phyloP scores from a whole-genome alignment of 2,797 vertebrate species.

The Pangasius mekongensis region DNA sequence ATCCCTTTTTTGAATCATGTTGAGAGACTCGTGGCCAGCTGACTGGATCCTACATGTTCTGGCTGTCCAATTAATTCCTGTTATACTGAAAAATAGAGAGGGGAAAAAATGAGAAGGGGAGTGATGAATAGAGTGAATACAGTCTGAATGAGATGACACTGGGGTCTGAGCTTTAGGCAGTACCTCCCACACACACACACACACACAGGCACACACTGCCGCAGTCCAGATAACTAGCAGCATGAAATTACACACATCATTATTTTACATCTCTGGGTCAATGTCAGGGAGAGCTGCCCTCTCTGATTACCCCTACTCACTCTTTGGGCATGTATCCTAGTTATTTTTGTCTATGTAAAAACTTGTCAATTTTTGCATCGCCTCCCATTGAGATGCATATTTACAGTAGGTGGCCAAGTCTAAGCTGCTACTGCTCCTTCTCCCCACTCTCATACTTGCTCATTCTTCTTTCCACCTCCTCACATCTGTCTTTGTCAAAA shows the following conservation, averaged over 20 bases:
- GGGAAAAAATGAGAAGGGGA: slow-evolving; percentile 18
- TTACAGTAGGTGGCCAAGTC: slow-evolving; percentile 28
- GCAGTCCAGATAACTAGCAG: slow-evolving; percentile 42
- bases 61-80: slow-evolving; percentile 35
- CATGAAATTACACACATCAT: slow-evolving; percentile 56
- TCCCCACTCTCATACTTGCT: slow-evolving; percentile 24
- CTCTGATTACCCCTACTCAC: slow-evolving; percentile 32
- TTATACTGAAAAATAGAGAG: slow-evolving; percentile 32
- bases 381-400: slow-evolving; percentile 19
- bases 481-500: slow-evolving; percentile 58
- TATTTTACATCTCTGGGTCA: slow-evolving; percentile 70
- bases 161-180: slow-evolving; percentile 45
- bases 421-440: slow-evolving; percentile 22
- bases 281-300: slow-evolving; percentile 68
- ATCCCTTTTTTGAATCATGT: background rate
- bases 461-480: slow-evolving; percentile 31
- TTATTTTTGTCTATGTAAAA: slow-evolving; percentile 30
- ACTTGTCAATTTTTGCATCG: slow-evolving; percentile 14
- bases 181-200: slow-evolving; percentile 32
- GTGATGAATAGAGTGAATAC: slow-evolving; percentile 54
- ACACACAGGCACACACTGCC: slow-evolving; percentile 12
- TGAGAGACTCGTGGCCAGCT: slow-evolving; percentile 19
- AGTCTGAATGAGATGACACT: slow-evolving; percentile 55
- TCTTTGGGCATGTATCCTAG: slow-evolving; percentile 13
- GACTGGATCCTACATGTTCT: slow-evolving; percentile 32